These are phyloP conservation scores for Tachyglossus aculeatus DNA, from an alignment of 2,797 vertebrate species.

Conservation along the genomic window DNA sequence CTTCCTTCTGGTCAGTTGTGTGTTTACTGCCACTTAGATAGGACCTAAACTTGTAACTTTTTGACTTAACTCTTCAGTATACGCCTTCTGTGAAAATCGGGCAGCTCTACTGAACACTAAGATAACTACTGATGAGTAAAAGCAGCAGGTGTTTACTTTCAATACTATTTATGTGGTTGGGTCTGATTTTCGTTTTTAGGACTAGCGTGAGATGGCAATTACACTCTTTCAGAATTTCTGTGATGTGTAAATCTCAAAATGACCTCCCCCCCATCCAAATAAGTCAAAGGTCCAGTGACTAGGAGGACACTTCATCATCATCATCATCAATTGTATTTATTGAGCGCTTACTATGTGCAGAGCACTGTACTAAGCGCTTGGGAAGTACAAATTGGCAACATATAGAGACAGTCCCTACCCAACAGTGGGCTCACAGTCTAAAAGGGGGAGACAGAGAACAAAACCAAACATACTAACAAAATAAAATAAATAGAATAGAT, in stretches of 20 bases:
- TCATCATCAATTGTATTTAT: too few relatives aligned
- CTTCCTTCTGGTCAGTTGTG: rapidly evolving
- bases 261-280: too few relatives aligned
- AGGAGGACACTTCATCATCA: too few relatives aligned
- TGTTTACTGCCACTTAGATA: not conserved
- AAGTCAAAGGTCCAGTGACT: too few relatives aligned
- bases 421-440: too few relatives aligned
- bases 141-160: not conserved
- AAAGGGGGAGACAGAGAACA: too few relatives aligned
- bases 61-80: not conserved
- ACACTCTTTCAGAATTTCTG: not conserved
- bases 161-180: not conserved
- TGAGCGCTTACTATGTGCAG: too few relatives aligned
- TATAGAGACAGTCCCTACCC: too few relatives aligned
- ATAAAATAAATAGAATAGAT: too few relatives aligned
- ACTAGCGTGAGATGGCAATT: not conserved
- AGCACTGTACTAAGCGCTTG: too few relatives aligned
- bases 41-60: not conserved
- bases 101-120: not conserved
- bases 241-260: not conserved
- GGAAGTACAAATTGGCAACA: too few relatives aligned
- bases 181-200: not conserved
- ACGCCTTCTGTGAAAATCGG: not conserved
- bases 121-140: not conserved
- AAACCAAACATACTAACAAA: too few relatives aligned